A percentile compares a stretch with the other conserved stretches of the same genome.
Conservation (phyloP, 2,797 vertebrate genomes). For the Tiaroga cobitis region DNA sequence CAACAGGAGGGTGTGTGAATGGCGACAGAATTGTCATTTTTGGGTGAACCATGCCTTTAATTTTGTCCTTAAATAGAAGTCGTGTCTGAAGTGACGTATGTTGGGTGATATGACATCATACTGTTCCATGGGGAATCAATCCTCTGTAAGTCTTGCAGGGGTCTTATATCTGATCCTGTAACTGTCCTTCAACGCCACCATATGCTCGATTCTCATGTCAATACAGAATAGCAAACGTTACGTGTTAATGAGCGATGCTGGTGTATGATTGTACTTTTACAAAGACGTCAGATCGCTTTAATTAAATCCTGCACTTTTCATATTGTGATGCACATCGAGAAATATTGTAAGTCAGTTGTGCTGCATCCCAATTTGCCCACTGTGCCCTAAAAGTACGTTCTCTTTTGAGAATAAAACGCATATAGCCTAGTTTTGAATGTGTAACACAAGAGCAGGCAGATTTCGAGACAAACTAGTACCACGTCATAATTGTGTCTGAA, state of each 20-base stretch:
- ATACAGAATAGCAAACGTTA: background rate
- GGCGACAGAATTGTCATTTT: background rate
- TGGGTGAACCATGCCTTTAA: background rate
- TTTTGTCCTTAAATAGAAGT: background rate
- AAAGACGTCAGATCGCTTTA: background rate
- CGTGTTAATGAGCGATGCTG: background rate
- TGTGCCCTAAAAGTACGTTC: background rate
- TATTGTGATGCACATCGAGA: background rate
- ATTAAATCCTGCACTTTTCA: background rate
- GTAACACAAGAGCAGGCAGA: background rate
- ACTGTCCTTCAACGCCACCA: background rate
- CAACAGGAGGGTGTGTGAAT: background rate
- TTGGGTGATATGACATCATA: background rate
- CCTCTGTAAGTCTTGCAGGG: background rate
- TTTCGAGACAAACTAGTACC: background rate
- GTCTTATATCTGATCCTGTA: slow-evolving; percentile 11
- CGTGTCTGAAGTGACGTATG: background rate
- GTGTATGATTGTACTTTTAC: background rate
- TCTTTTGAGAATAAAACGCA: background rate
- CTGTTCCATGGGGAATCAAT: slow-evolving; percentile 21
- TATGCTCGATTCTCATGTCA: background rate
- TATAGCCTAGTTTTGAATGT: background rate
- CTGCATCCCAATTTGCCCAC: background rate
- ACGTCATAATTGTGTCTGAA: background rate
- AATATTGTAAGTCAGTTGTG: background rate